phyloP scores from a whole-genome alignment of 1,140 invertebrate genomes.

The Drosophila bipectinata region DNA sequence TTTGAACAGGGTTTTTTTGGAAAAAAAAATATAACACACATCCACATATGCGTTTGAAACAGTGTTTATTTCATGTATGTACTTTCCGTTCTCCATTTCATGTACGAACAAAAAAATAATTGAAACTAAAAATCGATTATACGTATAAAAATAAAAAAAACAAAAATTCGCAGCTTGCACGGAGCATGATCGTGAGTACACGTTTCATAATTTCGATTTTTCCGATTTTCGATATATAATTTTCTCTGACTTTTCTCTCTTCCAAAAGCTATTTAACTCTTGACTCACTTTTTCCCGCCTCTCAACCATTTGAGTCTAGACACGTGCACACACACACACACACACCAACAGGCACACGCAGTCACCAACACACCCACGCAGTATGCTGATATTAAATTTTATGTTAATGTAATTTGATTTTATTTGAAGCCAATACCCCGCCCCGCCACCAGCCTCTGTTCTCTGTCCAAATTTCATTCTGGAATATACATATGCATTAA shows the following conservation, averaged over 20 bases:
- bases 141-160: constrained; percentile 30
- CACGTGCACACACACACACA: constrained; percentile 19
- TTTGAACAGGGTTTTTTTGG: constrained; percentile 26
- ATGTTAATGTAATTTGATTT: constrained; percentile 76
- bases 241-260: constrained; percentile 30
- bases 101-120: constrained; percentile 66
- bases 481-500: constrained; percentile 35
- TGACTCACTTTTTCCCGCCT: constrained; percentile 21
- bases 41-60: constrained; percentile 26
- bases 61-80: constrained; percentile 77
- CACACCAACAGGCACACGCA: constrained; percentile 14
- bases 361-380: constrained; percentile 20
- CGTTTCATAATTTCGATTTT: constrained; percentile 72
- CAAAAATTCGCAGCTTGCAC: constrained; percentile 88
- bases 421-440: constrained; percentile 23
- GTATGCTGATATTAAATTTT: constrained; percentile 75
- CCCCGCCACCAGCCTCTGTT: background rate
- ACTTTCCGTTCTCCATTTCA: constrained; percentile 74
- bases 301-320: constrained; percentile 57
- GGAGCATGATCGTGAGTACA: constrained; percentile 93
- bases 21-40: constrained; percentile 12
- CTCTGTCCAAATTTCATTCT: constrained; percentile 35
- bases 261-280: constrained; percentile 26
- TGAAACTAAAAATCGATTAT: constrained; percentile 52
- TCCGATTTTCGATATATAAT: constrained; percentile 56